Percentiles rank a stretch among this genome's conserved stretches.
Evolutionary conservation across 2,113 vertebrate species (phyloP).

Genomic region (Pelecanoides urinatrix): DNA sequence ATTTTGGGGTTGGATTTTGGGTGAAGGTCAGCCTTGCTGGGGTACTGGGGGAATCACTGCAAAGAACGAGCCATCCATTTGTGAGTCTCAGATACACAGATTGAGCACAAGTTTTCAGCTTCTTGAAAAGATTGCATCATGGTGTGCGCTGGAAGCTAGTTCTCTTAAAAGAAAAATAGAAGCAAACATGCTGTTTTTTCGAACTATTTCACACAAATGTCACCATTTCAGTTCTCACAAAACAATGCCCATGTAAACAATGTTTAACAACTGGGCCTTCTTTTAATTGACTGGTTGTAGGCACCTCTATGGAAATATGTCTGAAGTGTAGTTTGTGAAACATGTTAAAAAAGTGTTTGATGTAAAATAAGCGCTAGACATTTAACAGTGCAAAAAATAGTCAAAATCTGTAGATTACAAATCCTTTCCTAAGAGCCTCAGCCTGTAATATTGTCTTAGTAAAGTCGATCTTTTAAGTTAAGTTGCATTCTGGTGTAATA

Average conservation of each 20-base stretch:
- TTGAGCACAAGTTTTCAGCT: neutral
- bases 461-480: constrained; percentile 58
- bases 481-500: constrained; percentile 66
- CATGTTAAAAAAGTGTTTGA: constrained; percentile 71
- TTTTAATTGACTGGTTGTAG: constrained; percentile 59
- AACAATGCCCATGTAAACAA: constrained; percentile 16
- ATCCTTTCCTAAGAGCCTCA: constrained; percentile 66
- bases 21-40: neutral
- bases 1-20: neutral
- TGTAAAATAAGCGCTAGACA: constrained; percentile 75
- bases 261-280: constrained; percentile 47
- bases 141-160: neutral
- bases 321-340: constrained; percentile 73
- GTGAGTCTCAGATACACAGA: neutral
- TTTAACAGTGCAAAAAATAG: constrained; percentile 70
- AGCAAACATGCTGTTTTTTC: neutral
- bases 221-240: neutral
- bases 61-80: neutral
- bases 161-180: neutral
- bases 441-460: constrained; percentile 69
- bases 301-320: constrained; percentile 59
- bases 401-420: constrained; percentile 65
- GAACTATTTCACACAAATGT: neutral
- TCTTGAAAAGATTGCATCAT: neutral
- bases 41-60: neutral